phyloP scores from a whole-genome alignment of 1,140 invertebrate genomes.

The Neodiprion pinetum region DNA sequence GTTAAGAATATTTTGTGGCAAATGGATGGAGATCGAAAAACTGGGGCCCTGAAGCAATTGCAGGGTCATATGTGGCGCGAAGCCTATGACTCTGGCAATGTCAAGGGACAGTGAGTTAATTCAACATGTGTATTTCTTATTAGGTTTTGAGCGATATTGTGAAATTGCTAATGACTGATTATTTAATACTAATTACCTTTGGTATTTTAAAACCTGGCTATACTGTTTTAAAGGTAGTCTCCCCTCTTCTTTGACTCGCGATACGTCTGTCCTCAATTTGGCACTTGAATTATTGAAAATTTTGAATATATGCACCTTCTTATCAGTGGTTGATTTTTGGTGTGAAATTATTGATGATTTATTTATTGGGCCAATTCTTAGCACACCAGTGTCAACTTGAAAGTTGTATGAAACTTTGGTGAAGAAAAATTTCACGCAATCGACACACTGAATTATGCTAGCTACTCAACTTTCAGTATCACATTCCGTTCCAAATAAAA shows the following conservation, averaged over 20 bases:
- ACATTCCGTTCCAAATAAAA: background rate
- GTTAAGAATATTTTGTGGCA: conserved; percentile 77
- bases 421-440: background rate
- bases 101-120: conserved; percentile 88
- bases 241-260: no score
- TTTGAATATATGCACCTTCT: no score
- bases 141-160: no score
- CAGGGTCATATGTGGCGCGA: conserved; percentile 90
- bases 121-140: no score
- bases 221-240: no score
- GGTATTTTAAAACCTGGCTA: no score
- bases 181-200: no score
- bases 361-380: background rate
- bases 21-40: conserved; percentile 84
- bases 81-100: conserved; percentile 77
- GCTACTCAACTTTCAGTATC: no score
- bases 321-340: background rate
- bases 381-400: conserved; percentile 1
- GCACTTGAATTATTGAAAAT: no score
- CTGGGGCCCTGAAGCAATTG: conserved; percentile 80
- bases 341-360: background rate
- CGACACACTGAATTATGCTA: no score
- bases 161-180: no score
- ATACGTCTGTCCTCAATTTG: no score
- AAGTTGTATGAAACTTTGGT: background rate